Conservation (phyloP, 1,140 invertebrate species). For the Drosophila subobscura region DNA sequence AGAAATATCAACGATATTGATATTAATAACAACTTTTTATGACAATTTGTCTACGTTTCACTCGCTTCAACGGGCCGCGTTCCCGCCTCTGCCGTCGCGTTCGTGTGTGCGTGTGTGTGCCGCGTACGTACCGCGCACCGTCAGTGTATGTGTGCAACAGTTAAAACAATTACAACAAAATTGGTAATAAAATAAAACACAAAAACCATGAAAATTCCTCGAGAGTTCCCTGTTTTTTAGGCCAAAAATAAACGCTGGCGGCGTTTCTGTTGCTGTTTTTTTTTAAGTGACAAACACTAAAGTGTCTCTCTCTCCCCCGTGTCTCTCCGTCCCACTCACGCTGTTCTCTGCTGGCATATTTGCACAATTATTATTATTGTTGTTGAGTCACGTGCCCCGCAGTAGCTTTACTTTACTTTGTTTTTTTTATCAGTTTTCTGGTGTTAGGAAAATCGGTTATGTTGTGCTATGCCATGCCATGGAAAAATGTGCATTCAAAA, state of each 20-base stretch:
- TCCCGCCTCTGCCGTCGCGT: slow-evolving; percentile 24
- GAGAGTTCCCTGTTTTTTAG: slow-evolving; percentile 11
- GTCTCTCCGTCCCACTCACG: background rate
- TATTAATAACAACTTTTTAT: too few relatives aligned
- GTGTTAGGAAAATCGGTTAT: too few relatives aligned
- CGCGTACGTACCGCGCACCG: too few relatives aligned
- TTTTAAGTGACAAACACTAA: slow-evolving; percentile 34
- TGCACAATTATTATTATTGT: too few relatives aligned
- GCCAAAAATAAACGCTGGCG: slow-evolving; percentile 43
- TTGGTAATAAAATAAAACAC: slow-evolving; percentile 29
- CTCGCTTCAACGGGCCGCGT: slow-evolving; percentile 16
- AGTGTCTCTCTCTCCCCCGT: slow-evolving; percentile 6
- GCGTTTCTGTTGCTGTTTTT: slow-evolving; percentile 30
- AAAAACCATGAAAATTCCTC: slow-evolving; percentile 1
- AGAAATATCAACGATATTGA: background rate
- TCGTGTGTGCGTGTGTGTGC: slow-evolving; percentile 45
- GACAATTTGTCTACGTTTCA: background rate
- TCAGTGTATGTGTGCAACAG: slow-evolving; percentile 25
- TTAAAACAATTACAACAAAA: slow-evolving; percentile 36
- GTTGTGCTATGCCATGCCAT: too few relatives aligned
- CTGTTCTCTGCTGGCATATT: too few relatives aligned
- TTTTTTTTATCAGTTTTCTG: too few relatives aligned
- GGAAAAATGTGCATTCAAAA: too few relatives aligned
- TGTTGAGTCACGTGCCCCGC: too few relatives aligned
- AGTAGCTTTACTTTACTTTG: too few relatives aligned